Base-by-base conservation (phyloP, 2,797 vertebrate species). In the Sebastes itinus region DNA sequence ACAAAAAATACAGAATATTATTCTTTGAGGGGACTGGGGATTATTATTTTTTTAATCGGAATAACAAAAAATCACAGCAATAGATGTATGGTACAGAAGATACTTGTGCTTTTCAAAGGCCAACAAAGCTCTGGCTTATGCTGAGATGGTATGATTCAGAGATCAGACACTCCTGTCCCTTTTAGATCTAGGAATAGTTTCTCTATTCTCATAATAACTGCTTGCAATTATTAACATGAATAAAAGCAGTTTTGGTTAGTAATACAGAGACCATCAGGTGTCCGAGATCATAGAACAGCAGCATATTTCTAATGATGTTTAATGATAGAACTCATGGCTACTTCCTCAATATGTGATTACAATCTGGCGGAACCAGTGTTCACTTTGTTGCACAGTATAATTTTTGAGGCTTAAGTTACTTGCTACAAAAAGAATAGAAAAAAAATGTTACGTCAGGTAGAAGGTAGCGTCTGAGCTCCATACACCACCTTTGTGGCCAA, bases 21-120 rank as follows among this genome's bases (percentile, higher is more conserved):
- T 82, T 84, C 64, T 80, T 67, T 73, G 54, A 63, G 7, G 32
- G 64, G 61, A 55, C 2, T 7, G 8, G 46, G 55, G 22, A 33
- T 78, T 22, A 4, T 54, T 22, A 4, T 54, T 10, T 63, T 56
- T 63, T 28, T 63, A 18, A 52, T 70, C 12, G 55, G 42, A 87
- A 81, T 85, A 89, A 83, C 16, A 88, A 67, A 69, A 80, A 69
- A 52, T 88, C 83, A 92, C 89, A 90, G 85, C 91, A 90, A 89
- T 25, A 87, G 5, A 89, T 32, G 6, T 68, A 89, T 78, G 28
- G 35, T 90, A 91, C 80, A 88, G 73, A 79, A 76, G 80, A 88
- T 87, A 85, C 9, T 92, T 95, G 94, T 94, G 94, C 94, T 94
- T 94, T 91, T 75, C 75, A 75, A 18, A 92, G 85, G 88, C 81